Conservation (phyloP, 2,113 vertebrate genomes). For the Microtus oregoni region DNA sequence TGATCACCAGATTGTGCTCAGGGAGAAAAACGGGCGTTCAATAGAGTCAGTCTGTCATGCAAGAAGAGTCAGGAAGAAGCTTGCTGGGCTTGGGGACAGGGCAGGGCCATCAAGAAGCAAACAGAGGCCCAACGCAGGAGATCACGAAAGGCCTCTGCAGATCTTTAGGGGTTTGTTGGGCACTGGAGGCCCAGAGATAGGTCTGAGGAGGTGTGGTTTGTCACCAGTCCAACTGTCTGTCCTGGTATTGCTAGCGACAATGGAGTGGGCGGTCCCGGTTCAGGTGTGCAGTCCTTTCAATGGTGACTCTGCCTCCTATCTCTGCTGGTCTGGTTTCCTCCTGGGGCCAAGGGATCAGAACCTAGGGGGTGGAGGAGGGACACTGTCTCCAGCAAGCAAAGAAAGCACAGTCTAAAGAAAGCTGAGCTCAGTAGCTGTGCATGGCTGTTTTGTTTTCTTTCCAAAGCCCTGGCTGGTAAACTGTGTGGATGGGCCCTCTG, state of each 20-base stretch:
- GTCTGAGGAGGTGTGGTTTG: background rate
- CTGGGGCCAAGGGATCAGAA: background rate
- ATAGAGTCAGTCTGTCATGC: background rate
- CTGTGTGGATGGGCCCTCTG: background rate
- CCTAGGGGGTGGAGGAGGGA: background rate
- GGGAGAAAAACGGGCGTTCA: background rate
- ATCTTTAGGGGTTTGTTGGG: background rate
- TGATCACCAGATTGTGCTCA: background rate
- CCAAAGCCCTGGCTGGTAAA: slow-evolving; percentile 45
- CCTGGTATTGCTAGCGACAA: background rate
- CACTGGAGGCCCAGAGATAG: background rate
- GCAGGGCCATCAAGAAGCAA: background rate
- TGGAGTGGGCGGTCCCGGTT: background rate
- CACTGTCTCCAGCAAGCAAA: slow-evolving; percentile 59
- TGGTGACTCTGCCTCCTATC: background rate
- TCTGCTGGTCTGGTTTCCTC: slow-evolving; percentile 36
- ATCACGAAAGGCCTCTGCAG: background rate
- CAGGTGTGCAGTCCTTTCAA: slow-evolving; percentile 36
- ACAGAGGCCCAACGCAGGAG: background rate
- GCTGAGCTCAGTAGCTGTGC: background rate
- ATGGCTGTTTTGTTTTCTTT: slow-evolving; percentile 54
- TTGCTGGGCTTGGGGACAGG: background rate
- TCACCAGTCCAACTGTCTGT: background rate
- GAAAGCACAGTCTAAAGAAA: slow-evolving; percentile 54
- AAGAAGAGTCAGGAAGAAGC: background rate